Base-by-base conservation (phyloP, 2,113 vertebrate genomes). In the Callospermophilus lateralis region DNA sequence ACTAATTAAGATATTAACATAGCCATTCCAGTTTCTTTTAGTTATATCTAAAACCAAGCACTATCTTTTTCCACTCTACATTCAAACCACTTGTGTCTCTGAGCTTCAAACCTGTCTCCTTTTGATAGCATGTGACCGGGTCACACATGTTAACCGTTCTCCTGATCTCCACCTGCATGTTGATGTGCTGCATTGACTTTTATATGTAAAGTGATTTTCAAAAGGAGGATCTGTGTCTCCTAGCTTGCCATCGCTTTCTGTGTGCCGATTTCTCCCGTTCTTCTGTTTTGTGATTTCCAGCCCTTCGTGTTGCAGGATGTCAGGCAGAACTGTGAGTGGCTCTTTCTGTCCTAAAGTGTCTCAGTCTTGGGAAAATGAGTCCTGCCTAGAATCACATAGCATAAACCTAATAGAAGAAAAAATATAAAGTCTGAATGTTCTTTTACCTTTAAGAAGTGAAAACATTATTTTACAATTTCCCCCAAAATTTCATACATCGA, bases 91-190 rank as follows among this genome's bases (percentile, higher is more conserved):
- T 58, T 15, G 4, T 6, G 9, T 55, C 28, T 77, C n/a, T 53
- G 4, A 15, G 13, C 8, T 32, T 34, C 15, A 1, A 6, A 7
- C 13, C 58, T 53, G 13, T 7, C 30, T 30, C 42, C 51, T 28
- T 70, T 20, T n/a, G 3, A 34, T 11, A 61, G 24, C 11, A 5
- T 45, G 20, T 2, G 4, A 15, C 1, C 48, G 8, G 0, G 4
- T 15, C 42, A 7, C 1, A 0, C 30, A 2, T 17, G 19, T 24
- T n/a, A 6, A 22, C 53, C 32, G 1, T 12, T 39, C n/a, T n/a
- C 61, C 37, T 19, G 24, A 48, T 12, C 17, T 68, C 61, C 65
- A n/a, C 12, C 16, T 37, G 51, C 6, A 39, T 32, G 8, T 3
- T 6, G 24, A n/a, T 20, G 20, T 34, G 15, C 19, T 37, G 34